These are phyloP conservation scores for Anastatus disparis DNA, from an alignment of 1,140 invertebrate species.

Conservation along the genomic window DNA sequence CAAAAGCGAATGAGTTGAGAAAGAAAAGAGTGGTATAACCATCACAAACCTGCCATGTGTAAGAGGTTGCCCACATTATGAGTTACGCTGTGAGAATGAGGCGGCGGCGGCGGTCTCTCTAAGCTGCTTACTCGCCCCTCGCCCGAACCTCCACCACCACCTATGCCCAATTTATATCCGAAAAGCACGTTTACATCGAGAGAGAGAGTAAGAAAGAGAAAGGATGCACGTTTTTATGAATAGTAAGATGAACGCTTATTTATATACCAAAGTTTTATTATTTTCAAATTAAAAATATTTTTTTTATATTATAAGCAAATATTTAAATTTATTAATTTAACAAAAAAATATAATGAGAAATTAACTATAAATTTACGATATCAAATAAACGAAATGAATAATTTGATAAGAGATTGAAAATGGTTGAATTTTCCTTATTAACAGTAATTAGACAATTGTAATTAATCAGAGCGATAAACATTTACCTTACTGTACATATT, in stretches of 20 bases:
- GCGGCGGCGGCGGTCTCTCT: slow-evolving; percentile 75
- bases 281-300: too few relatives aligned
- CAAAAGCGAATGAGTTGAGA: slow-evolving; percentile 5
- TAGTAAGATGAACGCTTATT: neutral
- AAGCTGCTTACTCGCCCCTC: slow-evolving; percentile 70
- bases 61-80: slow-evolving; percentile 83
- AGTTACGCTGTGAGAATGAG: slow-evolving; percentile 72
- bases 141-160: slow-evolving; percentile 64
- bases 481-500: neutral
- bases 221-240: neutral
- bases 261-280: too few relatives aligned
- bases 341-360: neutral
- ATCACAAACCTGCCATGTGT: slow-evolving; percentile 80
- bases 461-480: too few relatives aligned
- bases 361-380: too few relatives aligned
- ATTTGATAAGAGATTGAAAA: neutral
- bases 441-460: neutral
- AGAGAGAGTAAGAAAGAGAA: neutral
- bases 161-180: slow-evolving; percentile 34
- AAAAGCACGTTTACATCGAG: slow-evolving; percentile 33
- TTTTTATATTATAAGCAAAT: too few relatives aligned
- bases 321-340: neutral
- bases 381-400: too few relatives aligned
- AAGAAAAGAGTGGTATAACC: neutral
- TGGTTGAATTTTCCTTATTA: neutral